Percentiles rank a stretch among this genome's conserved stretches.
phyloP scores from a whole-genome alignment of 2,797 vertebrate species.

The Pipistrellus pipistrellus region DNA sequence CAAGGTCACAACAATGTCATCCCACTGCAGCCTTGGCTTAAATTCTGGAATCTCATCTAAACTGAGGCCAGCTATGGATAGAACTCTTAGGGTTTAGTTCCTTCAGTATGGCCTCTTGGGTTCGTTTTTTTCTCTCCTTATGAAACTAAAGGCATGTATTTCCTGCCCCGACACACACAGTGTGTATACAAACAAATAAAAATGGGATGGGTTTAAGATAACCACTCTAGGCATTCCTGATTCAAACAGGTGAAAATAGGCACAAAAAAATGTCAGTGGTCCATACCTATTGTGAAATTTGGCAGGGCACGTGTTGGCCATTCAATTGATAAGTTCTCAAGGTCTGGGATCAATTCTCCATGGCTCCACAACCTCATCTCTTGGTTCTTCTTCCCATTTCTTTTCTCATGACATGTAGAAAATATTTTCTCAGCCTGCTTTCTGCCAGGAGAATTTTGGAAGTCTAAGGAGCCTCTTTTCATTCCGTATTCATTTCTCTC shows the following conservation, averaged over 20 bases:
- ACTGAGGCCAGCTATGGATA: neutral
- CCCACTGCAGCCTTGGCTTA: neutral
- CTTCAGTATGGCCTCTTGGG: neutral
- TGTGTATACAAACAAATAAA: neutral
- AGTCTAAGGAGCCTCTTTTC: neutral
- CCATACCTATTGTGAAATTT: neutral
- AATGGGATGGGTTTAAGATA: neutral
- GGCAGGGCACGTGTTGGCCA: neutral
- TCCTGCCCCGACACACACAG: neutral
- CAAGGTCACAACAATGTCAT: neutral
- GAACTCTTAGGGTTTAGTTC: neutral
- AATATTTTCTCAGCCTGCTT: neutral
- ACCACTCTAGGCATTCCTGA: neutral
- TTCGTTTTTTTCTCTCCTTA: neutral
- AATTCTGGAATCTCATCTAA: neutral
- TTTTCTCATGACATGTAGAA: neutral
- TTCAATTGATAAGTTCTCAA: neutral
- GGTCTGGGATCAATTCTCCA: neutral
- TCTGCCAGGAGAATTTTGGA: neutral
- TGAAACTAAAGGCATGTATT: neutral
- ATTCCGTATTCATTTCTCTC: conserved; percentile 8
- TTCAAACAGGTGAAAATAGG: neutral
- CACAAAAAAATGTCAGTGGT: neutral
- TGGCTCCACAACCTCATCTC: neutral
- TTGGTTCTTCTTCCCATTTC: neutral